Base-by-base conservation (phyloP, 2,888 invertebrate species). In the Elaeidobius kamerunicus region DNA sequence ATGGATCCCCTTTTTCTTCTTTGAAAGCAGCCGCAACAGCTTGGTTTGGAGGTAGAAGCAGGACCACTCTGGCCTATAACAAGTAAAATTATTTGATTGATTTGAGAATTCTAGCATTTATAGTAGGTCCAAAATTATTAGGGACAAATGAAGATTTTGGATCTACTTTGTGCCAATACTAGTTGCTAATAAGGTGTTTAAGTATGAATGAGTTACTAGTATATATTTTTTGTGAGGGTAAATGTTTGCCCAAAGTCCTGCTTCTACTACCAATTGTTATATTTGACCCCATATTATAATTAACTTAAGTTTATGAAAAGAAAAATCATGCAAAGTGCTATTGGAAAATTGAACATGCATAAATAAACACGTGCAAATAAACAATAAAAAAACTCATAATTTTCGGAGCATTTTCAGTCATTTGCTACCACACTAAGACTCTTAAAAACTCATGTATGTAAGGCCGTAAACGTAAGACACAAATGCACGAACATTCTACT, bases 61-160 rank as follows among this genome's bases (percentile, higher is more conserved):
- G 73, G 71, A 72, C 73, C 71, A 68, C 69, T 69, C 67, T 66
- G 67, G 68, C 70, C 73, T 73, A 72, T 66, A 73, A 73, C 65
- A 69, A 69, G 64, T 63, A 65, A 60, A 59, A 56, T 17, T 28
- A 14, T 42, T 50, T 35, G 36, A 15, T 23, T 17, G 35, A 35
- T 6, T 34, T 45, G 7, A 17, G 9, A 45, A 36, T 38, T 18
- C 28, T 35, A 5, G 15, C 9, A 6, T 35, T 15, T 43, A 3
- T 34, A 48, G 23, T 30, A 40, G 47, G 40, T 48, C 47, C 47
- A 40, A 48, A 32, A 23, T 9, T 23, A 23, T 23, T 4, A 23
- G 9, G 9, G 9, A 39, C 3, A 12, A 14, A 41, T 11, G 2
- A 3, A 30, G 3, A 3, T 41, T 41, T 41, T 23, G 41, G 41